Conservation (phyloP, 2,888 invertebrate genomes). For the Himalopsyche anomala region DNA sequence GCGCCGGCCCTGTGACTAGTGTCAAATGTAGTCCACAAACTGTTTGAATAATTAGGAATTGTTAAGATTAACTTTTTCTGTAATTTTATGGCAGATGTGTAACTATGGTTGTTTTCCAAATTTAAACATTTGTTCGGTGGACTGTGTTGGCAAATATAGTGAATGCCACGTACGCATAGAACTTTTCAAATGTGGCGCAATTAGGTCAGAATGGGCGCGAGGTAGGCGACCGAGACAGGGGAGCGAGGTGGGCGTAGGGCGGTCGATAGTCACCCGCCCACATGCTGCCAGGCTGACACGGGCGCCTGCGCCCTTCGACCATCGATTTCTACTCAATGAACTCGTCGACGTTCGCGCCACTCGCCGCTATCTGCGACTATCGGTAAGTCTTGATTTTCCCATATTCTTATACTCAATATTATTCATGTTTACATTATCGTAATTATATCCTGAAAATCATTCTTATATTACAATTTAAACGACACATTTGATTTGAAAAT, state of each 20-base stretch:
- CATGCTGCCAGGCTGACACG: slow-evolving; percentile 49
- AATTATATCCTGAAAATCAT: neutral
- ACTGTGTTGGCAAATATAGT: too few species aligned
- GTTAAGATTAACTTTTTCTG: too few species aligned
- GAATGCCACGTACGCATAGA: neutral
- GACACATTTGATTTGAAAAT: neutral
- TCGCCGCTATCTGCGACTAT: slow-evolving; percentile 57
- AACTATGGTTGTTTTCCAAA: too few species aligned
- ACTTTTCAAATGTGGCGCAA: slow-evolving; percentile 16
- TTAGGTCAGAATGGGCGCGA: slow-evolving; percentile 41
- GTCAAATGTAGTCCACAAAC: too few species aligned
- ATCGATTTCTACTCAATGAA: slow-evolving; percentile 64
- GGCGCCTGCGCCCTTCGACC: slow-evolving; percentile 60
- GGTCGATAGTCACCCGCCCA: slow-evolving; percentile 62
- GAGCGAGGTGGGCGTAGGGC: slow-evolving; percentile 51
- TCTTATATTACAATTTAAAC: neutral
- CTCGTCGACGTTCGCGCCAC: slow-evolving; percentile 56
- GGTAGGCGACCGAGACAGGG: slow-evolving; percentile 43
- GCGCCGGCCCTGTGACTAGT: too few species aligned
- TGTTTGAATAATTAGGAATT: too few species aligned
- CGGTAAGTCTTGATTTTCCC: slow-evolving; percentile 55
- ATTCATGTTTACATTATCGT: neutral
- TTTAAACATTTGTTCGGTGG: too few species aligned
- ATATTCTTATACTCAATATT: slow-evolving; percentile 25
- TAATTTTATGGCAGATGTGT: too few species aligned